phyloP scores from a whole-genome alignment of 2,888 invertebrate species.

The Petrophora chlorosata region DNA sequence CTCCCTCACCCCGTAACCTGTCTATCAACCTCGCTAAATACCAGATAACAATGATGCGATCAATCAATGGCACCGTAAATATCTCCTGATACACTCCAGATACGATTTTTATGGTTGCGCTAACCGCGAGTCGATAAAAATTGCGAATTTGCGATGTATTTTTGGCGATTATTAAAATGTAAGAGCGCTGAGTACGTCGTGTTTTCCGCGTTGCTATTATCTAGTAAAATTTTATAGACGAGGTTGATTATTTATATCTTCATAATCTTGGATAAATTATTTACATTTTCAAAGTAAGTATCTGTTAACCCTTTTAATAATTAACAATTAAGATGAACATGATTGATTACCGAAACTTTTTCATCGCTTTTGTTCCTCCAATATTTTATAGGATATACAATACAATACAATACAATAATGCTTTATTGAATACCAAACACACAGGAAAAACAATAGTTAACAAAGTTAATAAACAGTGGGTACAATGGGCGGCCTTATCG shows the following conservation, averaged over 20 bases:
- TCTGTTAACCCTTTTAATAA: conserved; percentile 6
- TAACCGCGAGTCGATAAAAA: conserved; percentile 61
- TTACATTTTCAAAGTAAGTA: too few relatives aligned
- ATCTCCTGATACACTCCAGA: conserved; percentile 71
- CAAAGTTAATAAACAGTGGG: too few relatives aligned
- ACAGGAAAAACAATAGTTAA: too few relatives aligned
- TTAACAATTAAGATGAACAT: conserved; percentile 6
- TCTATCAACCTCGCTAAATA: conserved; percentile 29
- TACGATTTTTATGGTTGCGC: conserved; percentile 61
- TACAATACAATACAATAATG: too few relatives aligned
- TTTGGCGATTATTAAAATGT: conserved; percentile 38
- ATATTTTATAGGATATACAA: neutral
- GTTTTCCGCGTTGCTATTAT: conserved; percentile 23
- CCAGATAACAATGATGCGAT: conserved; percentile 67
- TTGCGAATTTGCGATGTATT: conserved; percentile 52
- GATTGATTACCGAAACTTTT: conserved; percentile 10
- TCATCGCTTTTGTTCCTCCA: conserved; percentile 1
- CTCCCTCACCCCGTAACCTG: conserved; percentile 33
- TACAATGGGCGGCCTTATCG: too few relatives aligned
- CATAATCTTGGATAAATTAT: neutral
- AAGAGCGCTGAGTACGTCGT: conserved; percentile 16
- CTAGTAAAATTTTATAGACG: conserved; percentile 12
- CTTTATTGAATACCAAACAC: too few relatives aligned
- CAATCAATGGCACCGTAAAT: conserved; percentile 71
- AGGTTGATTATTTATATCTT: conserved; percentile 3